Conservation (phyloP, 1,140 invertebrate genomes). For the Ruditapes philippinarum region DNA sequence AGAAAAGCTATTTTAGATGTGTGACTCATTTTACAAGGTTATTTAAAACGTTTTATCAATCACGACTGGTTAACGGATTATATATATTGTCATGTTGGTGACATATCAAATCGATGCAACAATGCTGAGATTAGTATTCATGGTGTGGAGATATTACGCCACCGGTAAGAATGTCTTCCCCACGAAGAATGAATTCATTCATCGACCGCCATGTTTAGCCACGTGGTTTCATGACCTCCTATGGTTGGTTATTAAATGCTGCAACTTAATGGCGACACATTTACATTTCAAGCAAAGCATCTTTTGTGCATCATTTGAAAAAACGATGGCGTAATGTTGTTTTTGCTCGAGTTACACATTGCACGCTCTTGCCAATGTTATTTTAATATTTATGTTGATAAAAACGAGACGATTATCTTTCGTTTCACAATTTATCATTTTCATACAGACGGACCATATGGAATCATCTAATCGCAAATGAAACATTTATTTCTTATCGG, state of each 20-base stretch:
- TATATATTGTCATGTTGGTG: conserved; percentile 50
- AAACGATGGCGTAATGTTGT: conserved; percentile 23
- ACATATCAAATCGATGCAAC: conserved; percentile 37
- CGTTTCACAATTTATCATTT: conserved; percentile 46
- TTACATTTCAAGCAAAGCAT: background rate
- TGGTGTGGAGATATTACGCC: conserved; percentile 6
- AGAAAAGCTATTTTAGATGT: background rate
- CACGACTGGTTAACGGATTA: conserved; percentile 6
- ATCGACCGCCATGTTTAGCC: conserved; percentile 21
- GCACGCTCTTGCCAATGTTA: conserved; percentile 17
- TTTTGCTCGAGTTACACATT: conserved; percentile 29
- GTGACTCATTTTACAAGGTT: conserved; percentile 25
- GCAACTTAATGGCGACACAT: background rate
- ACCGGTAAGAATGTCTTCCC: conserved; percentile 35
- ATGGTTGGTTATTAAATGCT: conserved; percentile 26
- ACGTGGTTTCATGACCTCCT: conserved; percentile 41
- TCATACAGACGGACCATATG: background rate
- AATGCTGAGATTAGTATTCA: conserved; percentile 21
- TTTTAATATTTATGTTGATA: background rate
- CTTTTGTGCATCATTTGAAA: conserved; percentile 35
- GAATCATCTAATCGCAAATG: background rate
- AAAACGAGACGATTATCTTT: conserved; percentile 32
- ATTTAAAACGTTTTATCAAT: conserved; percentile 39
- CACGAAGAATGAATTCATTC: conserved; percentile 41
- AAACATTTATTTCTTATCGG: conserved; percentile 44